Evolutionary conservation across 2,797 vertebrate genomes (phyloP), one percentile per base, ranked within the genome.

Genomic region (Pyrocephalus nanus): DNA sequence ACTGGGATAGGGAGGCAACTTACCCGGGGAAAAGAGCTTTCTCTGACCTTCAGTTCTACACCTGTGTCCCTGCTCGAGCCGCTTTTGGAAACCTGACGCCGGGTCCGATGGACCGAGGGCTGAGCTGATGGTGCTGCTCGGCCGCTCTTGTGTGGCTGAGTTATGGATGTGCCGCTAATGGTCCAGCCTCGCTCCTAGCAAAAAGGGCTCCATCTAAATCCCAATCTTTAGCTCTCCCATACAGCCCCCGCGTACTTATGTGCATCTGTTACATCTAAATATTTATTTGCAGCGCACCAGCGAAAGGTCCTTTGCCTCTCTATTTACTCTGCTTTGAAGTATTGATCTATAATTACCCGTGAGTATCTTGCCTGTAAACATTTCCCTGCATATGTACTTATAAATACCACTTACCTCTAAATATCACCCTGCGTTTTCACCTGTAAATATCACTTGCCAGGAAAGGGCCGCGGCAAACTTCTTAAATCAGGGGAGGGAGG

Each of bases 401-500:
- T 93, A 97, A 96, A 94, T 95, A 93, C 92, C 93, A 92, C 92
- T 97, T 95, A 96, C 81, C 90, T 94, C 89, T 71, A 72, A 89
- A 92, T 55, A 89, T 48, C 88, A 80, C 67, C 72, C 85, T 26
- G 72, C 82, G 29, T 90, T 72, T 91, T 69, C 91, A 95, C 95
- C 95, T 95, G 89, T 91, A 94, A 94, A 92, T 92, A 93, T 58
- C n/a, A 58, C 69, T 74, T 83, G 78, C 95, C 72, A 76, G 91
- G 78, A 96, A 96, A 95, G 65, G 76, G 58, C 86, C 34, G 2
- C 2, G 40, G 51, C 23, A 93, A 93, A 95, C 79, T 94, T 27
- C 87, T 91, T 93, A 88, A 94, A 91, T 92, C 82, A 78, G 91
- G 14, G 2, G 27, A 65, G 93, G 19, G 45, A 64, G 38, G 77